Evolutionary conservation across 2,113 vertebrate genomes (phyloP), one percentile per base, ranked within the genome.

Genomic region (Osmerus eperlanus): DNA sequence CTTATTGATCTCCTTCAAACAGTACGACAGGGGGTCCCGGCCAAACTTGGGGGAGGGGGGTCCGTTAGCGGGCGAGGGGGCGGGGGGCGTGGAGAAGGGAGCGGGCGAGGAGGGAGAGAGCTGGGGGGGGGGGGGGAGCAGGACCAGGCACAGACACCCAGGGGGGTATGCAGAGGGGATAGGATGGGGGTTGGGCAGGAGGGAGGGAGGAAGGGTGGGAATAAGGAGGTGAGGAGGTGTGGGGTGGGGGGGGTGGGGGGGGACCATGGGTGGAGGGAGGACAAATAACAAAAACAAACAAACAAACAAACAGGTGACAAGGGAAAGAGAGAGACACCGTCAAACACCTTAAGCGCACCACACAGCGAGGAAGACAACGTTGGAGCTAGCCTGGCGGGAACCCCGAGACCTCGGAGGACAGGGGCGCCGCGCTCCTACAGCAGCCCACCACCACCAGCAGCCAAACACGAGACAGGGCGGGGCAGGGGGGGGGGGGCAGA

Each of bases 1-100:
- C 93, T 94, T 96, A 96, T 95, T 96, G 93, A 96, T 94, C 93
- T 96, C 95, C 84, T 94, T 95, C 92, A 96, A 93, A 94, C 93
- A 94, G 94, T 95, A 95, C 87, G 94, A 94, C 91, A 96, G 88
- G 77, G 95, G 92, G 87, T 96, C 94, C 87, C 92, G 94, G 92
- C 91, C 92, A 88, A 94, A 94, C 91, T 94, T 94, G 81, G 94
- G 94, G 92, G 94, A 95, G 15, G 91, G 89, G 93, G 92, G 90
- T 94, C 94, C 94, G 18, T 95, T 95, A 93, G 91, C 87, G 70
- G 92, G 90, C 75, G 90, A 92, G 73, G 91, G 89, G 80, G 85
- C 84, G 0, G 91, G 91, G 84, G 91, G 84, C 63, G 89, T 85
- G 77, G 89, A 89, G 85, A 91, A 91, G 82, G 86, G 91, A 64